These are phyloP conservation scores for Andrena dorsata DNA, from an alignment of 2,888 invertebrate genomes.

Conservation along the genomic window DNA sequence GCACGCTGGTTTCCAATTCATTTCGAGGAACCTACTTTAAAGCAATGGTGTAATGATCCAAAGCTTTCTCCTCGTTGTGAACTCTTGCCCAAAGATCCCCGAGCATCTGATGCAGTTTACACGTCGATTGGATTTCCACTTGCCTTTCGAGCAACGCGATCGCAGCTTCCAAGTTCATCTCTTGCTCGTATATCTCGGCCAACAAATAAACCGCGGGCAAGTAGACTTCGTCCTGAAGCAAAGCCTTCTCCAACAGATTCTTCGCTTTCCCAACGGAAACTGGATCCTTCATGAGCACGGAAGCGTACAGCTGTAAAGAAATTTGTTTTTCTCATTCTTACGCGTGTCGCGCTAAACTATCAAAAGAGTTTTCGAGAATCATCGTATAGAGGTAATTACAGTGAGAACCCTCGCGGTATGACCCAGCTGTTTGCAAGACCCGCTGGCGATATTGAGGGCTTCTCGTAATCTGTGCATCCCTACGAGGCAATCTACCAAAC, in stretches of 20 bases:
- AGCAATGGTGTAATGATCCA: constrained; percentile 89
- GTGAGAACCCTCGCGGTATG: constrained; percentile 91
- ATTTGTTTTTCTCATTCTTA: constrained; percentile 11
- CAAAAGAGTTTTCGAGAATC: too few species aligned
- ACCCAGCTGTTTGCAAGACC: constrained; percentile 90
- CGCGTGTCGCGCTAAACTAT: too few species aligned
- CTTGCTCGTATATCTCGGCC: constrained; percentile 89
- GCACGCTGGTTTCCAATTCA: neutral
- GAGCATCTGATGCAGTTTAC: constrained; percentile 88
- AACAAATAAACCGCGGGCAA: constrained; percentile 90
- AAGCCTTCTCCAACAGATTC: constrained; percentile 90
- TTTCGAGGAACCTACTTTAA: constrained; percentile 85
- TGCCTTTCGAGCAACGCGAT: constrained; percentile 89
- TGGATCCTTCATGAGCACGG: constrained; percentile 90
- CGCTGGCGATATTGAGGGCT: constrained; percentile 90
- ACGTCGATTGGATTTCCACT: constrained; percentile 87
- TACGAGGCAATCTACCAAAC: constrained; percentile 91
- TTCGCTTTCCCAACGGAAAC: constrained; percentile 88
- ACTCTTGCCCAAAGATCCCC: constrained; percentile 88
- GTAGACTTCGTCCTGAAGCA: constrained; percentile 90
- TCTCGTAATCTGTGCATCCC: constrained; percentile 89
- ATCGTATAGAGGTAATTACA: too few species aligned
- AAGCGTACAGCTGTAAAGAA: constrained; percentile 89
- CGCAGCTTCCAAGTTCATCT: constrained; percentile 89
- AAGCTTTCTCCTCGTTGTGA: constrained; percentile 89